Evolutionary conservation across 2,113 vertebrate species (phyloP), one percentile per base, ranked within the genome.

Genomic region (Sprattus sprattus): DNA sequence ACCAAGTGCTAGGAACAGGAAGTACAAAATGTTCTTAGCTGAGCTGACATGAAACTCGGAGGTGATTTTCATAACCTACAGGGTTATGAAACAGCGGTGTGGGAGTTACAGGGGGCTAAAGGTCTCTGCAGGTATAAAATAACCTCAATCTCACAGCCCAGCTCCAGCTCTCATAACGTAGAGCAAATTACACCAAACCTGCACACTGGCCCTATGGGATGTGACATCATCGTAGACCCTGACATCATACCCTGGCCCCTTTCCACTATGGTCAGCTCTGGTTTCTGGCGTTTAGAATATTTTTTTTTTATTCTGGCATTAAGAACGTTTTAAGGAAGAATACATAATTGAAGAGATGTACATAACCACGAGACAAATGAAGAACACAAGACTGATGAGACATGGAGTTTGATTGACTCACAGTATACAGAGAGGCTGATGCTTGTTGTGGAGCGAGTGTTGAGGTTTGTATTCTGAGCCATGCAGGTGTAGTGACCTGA

Each of bases 401-500:
- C 13, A 86, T 39, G 2, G 39, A 39, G 39, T 39, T 39, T 39
- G 39, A 39, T 39, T 39, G 83, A 97, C 97, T 98, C 92, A 98
- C 98, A 97, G 93, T 96, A 97, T 89, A 99, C 93, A 0, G 95
- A 97, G 91, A 99, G 95, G 87, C 91, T 82, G 91, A 97, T 89
- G 86, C 96, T 94, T 84, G 94, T 93, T 90, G 93, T 96, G 25
- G 97, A 93, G 71, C 91, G 94, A 5, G 95, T 96, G 67, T 96
- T 96, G 50, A 97, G 96, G 88, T 93, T 93, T 46, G 92, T 91
- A 90, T 98, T 98, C 85, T 94, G 95, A 0, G 97, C 97, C 91
- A 97, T 86, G 91, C 97, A 99, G 87, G 97, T 95, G 84, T 98
- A 98, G 20, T 93, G 92, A 18, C 97, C 98, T 0, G 96, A 95